Conservation (phyloP, 2,797 vertebrate genomes). For the Orientallactaga sibirica region DNA sequence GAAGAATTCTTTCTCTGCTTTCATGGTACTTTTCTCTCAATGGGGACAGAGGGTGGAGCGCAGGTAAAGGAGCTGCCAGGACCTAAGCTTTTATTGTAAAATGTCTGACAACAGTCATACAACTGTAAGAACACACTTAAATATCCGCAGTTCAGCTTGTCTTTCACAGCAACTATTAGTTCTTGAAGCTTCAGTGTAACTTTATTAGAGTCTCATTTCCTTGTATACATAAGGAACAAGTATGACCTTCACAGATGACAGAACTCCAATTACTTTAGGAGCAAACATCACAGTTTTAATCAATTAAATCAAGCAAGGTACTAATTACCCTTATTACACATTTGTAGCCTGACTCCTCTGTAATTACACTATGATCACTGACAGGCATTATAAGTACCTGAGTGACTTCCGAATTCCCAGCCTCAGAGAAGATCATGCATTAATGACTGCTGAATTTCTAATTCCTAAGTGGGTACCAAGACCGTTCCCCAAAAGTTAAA, state of each 20-base stretch:
- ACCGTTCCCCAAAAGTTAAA: slow-evolving; percentile 2
- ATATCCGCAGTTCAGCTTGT: background rate
- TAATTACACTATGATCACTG: slow-evolving; percentile 72
- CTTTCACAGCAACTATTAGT: slow-evolving; percentile 31
- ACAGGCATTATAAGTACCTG: slow-evolving; percentile 54
- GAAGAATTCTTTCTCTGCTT: background rate
- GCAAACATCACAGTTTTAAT: slow-evolving; percentile 69
- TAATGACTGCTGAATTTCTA: slow-evolving; percentile 64
- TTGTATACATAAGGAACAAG: slow-evolving; percentile 29
- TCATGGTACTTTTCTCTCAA: background rate
- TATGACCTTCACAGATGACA: slow-evolving; percentile 66
- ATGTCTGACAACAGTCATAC: background rate
- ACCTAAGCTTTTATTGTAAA: background rate
- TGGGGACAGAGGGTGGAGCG: background rate
- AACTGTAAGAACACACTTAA: background rate
- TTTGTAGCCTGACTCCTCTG: slow-evolving; percentile 59
- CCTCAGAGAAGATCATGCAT: slow-evolving; percentile 50
- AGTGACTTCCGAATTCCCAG: slow-evolving; percentile 65
- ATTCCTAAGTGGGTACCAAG: background rate
- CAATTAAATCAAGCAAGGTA: slow-evolving; percentile 68
- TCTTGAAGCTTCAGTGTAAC: slow-evolving; percentile 50
- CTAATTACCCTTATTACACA: slow-evolving; percentile 68
- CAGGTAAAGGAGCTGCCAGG: background rate
- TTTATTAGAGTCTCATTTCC: slow-evolving; percentile 57
- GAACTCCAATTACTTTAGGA: slow-evolving; percentile 68